Conservation (phyloP, 2,797 vertebrate species). For the Rhinichthys osculus region DNA sequence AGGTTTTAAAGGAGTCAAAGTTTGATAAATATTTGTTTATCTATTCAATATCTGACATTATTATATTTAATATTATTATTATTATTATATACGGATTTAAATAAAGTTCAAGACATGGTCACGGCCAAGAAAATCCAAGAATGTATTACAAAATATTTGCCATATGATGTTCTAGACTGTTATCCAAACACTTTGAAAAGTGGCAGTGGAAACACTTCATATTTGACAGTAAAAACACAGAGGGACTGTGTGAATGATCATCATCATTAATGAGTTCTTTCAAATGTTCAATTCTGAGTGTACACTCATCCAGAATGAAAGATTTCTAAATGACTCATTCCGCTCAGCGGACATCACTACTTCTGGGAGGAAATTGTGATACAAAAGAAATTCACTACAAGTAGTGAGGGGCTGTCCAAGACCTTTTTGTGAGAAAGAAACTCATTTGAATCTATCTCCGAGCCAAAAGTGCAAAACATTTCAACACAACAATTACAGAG, state of each 20-base stretch:
- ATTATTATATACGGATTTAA: too few species aligned
- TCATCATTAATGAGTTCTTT: conserved; percentile 1
- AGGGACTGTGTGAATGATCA: neutral
- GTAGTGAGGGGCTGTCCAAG: neutral
- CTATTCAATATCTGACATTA: too few species aligned
- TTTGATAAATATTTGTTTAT: too few species aligned
- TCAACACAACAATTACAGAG: conserved; percentile 39
- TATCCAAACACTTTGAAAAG: neutral
- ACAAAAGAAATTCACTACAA: conserved; percentile 11
- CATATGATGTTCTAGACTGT: neutral
- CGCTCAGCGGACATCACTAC: neutral
- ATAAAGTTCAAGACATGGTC: neutral
- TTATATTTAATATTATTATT: too few species aligned
- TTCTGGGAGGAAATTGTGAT: conserved; percentile 18
- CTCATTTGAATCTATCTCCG: conserved; percentile 29
- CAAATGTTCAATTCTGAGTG: conserved; percentile 8
- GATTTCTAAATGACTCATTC: conserved; percentile 8
- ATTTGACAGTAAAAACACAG: neutral
- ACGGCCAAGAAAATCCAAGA: neutral
- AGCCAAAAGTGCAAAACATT: conserved; percentile 31
- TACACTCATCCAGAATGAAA: conserved; percentile 1
- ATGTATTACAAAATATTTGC: neutral
- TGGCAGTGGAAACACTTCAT: conserved; percentile 15
- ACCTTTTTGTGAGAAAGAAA: conserved; percentile 10
- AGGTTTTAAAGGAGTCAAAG: too few species aligned